Evolutionary conservation across 1,140 invertebrate genomes (phyloP).

Genomic region (Tribolium madens): DNA sequence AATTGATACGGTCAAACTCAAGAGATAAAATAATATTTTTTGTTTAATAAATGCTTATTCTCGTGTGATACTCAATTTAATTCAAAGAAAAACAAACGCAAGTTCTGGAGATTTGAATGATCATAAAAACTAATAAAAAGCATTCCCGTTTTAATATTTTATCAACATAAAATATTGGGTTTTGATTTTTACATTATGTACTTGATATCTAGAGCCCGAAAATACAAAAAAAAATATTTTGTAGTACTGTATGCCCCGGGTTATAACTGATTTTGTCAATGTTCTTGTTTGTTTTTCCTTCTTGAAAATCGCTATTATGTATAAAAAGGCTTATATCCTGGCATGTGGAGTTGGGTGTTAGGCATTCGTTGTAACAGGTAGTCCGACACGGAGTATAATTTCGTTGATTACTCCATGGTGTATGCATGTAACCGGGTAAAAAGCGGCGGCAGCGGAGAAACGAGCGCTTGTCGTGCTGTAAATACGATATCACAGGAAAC

Average conservation of each 20-base stretch:
- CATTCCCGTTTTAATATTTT: too few relatives aligned
- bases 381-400: slow-evolving; percentile 54
- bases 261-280: background rate
- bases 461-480: slow-evolving; percentile 43
- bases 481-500: slow-evolving; percentile 37
- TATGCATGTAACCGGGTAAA: slow-evolving; percentile 30
- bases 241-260: background rate
- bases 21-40: too few relatives aligned
- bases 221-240: too few relatives aligned
- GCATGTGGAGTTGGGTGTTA: background rate
- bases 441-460: slow-evolving; percentile 17
- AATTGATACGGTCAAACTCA: too few relatives aligned
- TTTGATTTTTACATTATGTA: too few relatives aligned
- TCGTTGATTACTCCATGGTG: slow-evolving; percentile 51
- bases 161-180: too few relatives aligned
- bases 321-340: background rate
- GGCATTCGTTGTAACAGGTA: slow-evolving; percentile 19
- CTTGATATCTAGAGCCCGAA: too few relatives aligned
- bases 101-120: too few relatives aligned
- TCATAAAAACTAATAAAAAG: too few relatives aligned
- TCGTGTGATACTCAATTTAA: too few relatives aligned
- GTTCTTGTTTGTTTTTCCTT: background rate
- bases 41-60: too few relatives aligned
- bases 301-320: background rate
- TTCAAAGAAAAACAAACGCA: too few relatives aligned